A percentile compares a stretch with the other conserved stretches of the same genome.
phyloP scores from a whole-genome alignment of 2,888 invertebrate genomes.

The Biston stratarius region DNA sequence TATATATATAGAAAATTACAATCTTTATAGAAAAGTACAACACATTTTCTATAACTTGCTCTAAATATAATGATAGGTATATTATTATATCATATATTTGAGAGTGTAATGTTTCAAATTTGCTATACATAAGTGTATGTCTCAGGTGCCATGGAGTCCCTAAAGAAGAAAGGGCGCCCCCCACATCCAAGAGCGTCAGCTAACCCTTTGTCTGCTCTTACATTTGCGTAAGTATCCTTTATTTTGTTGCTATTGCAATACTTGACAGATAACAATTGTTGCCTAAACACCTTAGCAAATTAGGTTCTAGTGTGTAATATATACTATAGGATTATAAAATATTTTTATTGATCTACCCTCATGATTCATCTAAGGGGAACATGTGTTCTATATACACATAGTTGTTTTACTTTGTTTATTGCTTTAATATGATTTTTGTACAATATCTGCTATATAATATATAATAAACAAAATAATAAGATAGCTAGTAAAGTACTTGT shows the following conservation, averaged over 20 bases:
- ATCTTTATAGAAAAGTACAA: not conserved
- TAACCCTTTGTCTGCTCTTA: slow-evolving; percentile 88
- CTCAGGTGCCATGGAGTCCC: slow-evolving; percentile 79
- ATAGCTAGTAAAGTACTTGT: too few relatives aligned
- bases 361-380: too few relatives aligned
- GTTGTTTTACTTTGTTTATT: too few relatives aligned
- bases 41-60: not conserved
- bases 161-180: slow-evolving; percentile 83
- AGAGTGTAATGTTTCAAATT: slow-evolving; percentile 2
- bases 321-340: too few relatives aligned
- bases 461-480: too few relatives aligned
- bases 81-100: slow-evolving; percentile 6
- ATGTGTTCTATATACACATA: too few relatives aligned
- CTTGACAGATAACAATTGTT: not conserved
- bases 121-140: slow-evolving; percentile 7
- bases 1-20: slow-evolving; percentile 10
- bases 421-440: too few relatives aligned
- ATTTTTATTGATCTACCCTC: too few relatives aligned
- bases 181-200: slow-evolving; percentile 89
- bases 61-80: not conserved
- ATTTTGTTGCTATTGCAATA: too few relatives aligned
- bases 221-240: slow-evolving; percentile 87
- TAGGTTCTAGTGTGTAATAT: too few relatives aligned
- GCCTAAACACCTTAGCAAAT: not conserved
- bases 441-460: too few relatives aligned